Conservation (phyloP, 2,113 vertebrate genomes). For the Tachycineta bicolor region DNA sequence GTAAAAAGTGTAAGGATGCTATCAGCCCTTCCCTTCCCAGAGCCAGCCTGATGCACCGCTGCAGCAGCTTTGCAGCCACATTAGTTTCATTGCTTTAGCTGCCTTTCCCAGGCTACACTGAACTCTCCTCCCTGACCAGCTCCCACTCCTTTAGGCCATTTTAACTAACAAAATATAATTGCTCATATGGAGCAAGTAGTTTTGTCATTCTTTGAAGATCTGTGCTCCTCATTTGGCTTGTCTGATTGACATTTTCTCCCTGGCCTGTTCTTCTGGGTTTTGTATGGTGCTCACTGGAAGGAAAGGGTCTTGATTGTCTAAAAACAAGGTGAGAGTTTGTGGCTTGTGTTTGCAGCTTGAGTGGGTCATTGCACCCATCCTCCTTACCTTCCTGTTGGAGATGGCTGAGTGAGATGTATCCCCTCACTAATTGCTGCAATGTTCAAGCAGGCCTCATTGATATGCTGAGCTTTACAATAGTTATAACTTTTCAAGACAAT, state of each 20-base stretch:
- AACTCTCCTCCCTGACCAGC: background rate
- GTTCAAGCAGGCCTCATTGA: background rate
- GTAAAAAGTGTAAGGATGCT: background rate
- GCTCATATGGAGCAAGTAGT: background rate
- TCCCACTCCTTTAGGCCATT: background rate
- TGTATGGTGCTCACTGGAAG: background rate
- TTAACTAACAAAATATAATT: background rate
- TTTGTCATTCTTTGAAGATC: background rate
- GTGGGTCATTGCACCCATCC: background rate
- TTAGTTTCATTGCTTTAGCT: background rate
- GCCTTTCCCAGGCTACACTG: background rate
- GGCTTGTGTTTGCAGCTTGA: background rate
- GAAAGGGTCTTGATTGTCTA: accelerated
- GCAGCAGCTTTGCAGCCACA: background rate
- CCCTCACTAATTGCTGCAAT: background rate
- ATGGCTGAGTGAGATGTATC: background rate
- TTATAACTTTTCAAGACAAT: background rate
- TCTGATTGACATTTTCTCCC: background rate
- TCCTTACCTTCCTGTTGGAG: background rate
- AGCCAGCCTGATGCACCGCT: background rate
- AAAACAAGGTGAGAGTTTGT: background rate
- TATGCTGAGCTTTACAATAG: background rate
- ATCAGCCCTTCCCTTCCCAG: background rate
- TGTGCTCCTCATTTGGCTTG: background rate
- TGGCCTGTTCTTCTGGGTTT: background rate